Evolutionary conservation across 2,113 vertebrate genomes (phyloP), one percentile per base, ranked within the genome.

Genomic region (Parus major): DNA sequence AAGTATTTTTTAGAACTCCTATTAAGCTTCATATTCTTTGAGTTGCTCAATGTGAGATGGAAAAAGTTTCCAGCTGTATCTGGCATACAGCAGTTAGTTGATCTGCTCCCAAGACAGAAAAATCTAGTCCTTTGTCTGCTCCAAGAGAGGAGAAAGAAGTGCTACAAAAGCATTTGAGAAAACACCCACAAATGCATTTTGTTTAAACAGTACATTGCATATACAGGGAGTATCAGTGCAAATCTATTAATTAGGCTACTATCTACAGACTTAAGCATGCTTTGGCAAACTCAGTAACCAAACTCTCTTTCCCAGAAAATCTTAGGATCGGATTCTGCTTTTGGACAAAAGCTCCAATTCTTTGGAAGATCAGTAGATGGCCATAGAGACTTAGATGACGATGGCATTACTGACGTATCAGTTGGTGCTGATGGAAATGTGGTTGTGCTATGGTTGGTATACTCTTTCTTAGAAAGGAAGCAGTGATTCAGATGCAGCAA

Each of bases 291-390:
- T 78, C 44, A 81, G 25, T 97, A 95, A 94, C 35, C 35, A 70
- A 87, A 56, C 21, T 97, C 49, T 97, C 81, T 84, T 96, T 97
- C 93, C 50, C 90, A 99, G 99, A 99, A 98, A 98, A 99, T 99
- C 89, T 53, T 98, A 53, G 99, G 99, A 84, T 98, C 97, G 0
- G 94, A 98, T 66, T 97, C 97, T 73, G 97, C 98, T 86, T 97
- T 99, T 86, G 96, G 96, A 86, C 96, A 97, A 76, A 96, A 77
- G 5, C 86, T 99, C 82, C 98, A 98, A 21, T 99, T 98, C 98
- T 99, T 99, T 95, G 99, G 99, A 93, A 98, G 99, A 94, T 98
- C 99, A 82, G 70, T 99, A 41, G 99, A 99, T 95, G 98, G 98
- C 92, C 97, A 95, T 86, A 96, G 68, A 95, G 99, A 99, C 97